Percentiles rank a stretch among this genome's conserved stretches.
phyloP scores from a whole-genome alignment of 1,140 invertebrate species.

The Pygmarrhopalites habei region DNA sequence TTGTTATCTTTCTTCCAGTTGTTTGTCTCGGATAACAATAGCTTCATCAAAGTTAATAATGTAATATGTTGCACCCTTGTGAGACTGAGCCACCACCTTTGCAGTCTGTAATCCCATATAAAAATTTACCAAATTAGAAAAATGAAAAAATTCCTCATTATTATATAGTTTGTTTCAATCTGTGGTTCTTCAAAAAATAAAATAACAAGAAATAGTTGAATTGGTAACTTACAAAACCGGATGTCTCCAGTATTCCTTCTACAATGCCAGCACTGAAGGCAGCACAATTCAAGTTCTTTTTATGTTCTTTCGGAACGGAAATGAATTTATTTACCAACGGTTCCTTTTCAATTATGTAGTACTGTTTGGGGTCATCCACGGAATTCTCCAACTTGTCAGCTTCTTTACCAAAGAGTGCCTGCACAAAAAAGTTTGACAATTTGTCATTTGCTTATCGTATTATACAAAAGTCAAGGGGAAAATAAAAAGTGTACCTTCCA shows the following conservation, averaged over 20 bases:
- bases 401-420: conserved; percentile 93
- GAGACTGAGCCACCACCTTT: conserved; percentile 96
- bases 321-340: conserved; percentile 95
- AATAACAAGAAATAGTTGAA: conserved; percentile 39
- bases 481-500: conserved; percentile 82
- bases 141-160: too few species aligned
- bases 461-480: too few species aligned
- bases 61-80: conserved; percentile 95
- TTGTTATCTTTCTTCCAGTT: conserved; percentile 76
- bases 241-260: conserved; percentile 87
- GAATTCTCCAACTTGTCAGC: conserved; percentile 97
- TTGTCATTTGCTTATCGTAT: too few species aligned
- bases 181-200: background rate
- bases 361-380: conserved; percentile 94
- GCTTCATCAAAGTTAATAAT: conserved; percentile 97
- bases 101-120: conserved; percentile 63
- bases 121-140: conserved; percentile 9
- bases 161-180: background rate
- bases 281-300: conserved; percentile 95
- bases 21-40: conserved; percentile 86
- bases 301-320: conserved; percentile 89
- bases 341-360: conserved; percentile 98
- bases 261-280: conserved; percentile 96
- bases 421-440: conserved; percentile 11
- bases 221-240: conserved; percentile 97